Evolutionary conservation across 2,888 invertebrate genomes (phyloP).

Genomic region (Tetragnatha montana): DNA sequence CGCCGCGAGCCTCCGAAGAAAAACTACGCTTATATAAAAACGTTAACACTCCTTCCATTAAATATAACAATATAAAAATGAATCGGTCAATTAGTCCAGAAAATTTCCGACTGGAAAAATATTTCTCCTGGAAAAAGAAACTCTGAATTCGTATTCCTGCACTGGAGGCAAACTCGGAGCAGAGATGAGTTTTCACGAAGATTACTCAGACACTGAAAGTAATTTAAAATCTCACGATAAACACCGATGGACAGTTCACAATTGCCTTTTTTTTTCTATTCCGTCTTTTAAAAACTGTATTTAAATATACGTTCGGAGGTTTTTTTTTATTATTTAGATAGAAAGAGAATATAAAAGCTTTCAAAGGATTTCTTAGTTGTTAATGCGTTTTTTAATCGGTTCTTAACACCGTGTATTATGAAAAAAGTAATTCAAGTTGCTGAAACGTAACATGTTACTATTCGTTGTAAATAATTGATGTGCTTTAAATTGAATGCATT

Average conservation of each 20-base stretch:
- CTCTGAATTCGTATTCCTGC: constrained; percentile 30
- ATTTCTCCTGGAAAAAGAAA: not conserved
- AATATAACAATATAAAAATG: constrained; percentile 2
- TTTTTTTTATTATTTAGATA: not conserved
- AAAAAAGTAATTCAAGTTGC: too few species aligned
- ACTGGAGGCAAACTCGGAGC: not conserved
- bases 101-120: not conserved
- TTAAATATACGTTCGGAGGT: not conserved
- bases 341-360: not conserved
- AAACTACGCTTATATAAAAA: not conserved
- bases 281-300: not conserved
- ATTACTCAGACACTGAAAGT: constrained; percentile 1
- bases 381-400: too few species aligned
- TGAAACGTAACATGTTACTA: too few species aligned
- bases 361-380: too few species aligned
- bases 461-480: too few species aligned
- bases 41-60: constrained; percentile 4
- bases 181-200: not conserved
- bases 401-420: too few species aligned
- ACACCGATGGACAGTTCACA: not conserved
- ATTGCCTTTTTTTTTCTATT: not conserved
- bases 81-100: constrained; percentile 20
- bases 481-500: too few species aligned
- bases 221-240: constrained; percentile 11
- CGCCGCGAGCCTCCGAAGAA: not conserved